Base-by-base conservation (phyloP, 2,113 vertebrate genomes). In the Platichthys stellatus region DNA sequence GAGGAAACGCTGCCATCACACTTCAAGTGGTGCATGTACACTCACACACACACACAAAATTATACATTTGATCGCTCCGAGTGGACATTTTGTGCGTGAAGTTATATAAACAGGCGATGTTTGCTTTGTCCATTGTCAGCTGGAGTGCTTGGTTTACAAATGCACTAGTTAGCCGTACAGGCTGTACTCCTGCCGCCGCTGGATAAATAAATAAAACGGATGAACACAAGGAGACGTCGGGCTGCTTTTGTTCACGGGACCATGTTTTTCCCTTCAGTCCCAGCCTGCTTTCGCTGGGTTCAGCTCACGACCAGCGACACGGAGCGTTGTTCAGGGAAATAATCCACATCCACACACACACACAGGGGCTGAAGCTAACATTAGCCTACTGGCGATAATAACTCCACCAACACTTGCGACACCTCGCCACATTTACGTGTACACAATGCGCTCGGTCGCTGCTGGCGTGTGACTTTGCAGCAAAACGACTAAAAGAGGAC, bases 341-440 rank as follows among this genome's bases (percentile, higher is more conserved):
- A 77, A 76, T 72, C 62, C 69, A 21, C 51, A 80, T 72, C 62
- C 69, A 21, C 51, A 80, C 62, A 73, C 62, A 73, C 51, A 80
- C 28, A 31, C 62, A 74, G 78, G 81, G 73, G 54, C 10, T 74
- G 21, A 9, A 79, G 90, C 92, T 91, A 89, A 76, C 79, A 80
- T 69, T 92, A 92, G 88, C 89, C 84, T 65, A 86, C 74, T 78
- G 84, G 72, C 87, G 85, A 75, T 38, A 82, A 90, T 81, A 92
- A 93, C 85, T 86, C 85, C 71, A 66, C 72, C 13, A 73, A 79
- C 83, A 84, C 84, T 76, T 62, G 62, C 66, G 75, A 83, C 82
- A 88, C 64, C 61, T 60, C 77, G 40, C 40, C 83, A 65, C 82
- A 78, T 72, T 51, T 54, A 78, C 78, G 65, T 76, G 62, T 53